Conservation (phyloP, 2,797 vertebrate species). For the Ambastaia sidthimunki region DNA sequence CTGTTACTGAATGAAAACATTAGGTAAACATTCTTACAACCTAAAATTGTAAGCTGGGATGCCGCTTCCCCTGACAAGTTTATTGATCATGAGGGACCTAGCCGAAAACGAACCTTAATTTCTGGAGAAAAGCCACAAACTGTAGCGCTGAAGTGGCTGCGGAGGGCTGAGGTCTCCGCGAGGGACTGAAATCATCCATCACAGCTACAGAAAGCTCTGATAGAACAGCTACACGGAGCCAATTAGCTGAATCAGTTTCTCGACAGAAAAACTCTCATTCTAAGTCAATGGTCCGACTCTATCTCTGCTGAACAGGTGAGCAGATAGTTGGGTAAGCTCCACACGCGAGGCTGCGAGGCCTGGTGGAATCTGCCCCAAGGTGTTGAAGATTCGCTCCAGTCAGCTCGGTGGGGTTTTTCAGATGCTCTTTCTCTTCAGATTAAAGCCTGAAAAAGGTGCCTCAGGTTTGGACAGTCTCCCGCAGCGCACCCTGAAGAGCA, state of each 20-base stretch:
- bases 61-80: neutral
- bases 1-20: too few species aligned
- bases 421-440: neutral
- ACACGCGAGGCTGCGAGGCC: neutral
- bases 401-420: slow-evolving; percentile 25
- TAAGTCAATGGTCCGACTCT: slow-evolving; percentile 21
- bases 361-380: neutral
- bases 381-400: slow-evolving; percentile 33
- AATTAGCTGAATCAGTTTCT: slow-evolving; percentile 49
- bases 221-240: slow-evolving; percentile 28
- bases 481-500: too few species aligned
- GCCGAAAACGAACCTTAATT: slow-evolving; percentile 13
- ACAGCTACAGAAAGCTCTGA: slow-evolving; percentile 32
- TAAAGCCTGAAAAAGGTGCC: slow-evolving; percentile 18
- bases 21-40: too few species aligned
- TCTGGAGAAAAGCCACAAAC: slow-evolving; percentile 15
- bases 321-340: slow-evolving; percentile 26
- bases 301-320: slow-evolving; percentile 29
- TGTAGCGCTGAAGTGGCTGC: neutral
- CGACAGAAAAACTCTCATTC: slow-evolving; percentile 34
- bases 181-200: slow-evolving; percentile 33
- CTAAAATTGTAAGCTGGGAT: neutral
- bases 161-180: neutral
- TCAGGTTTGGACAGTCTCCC: slow-evolving; percentile 17
- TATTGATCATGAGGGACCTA: too few species aligned